These are phyloP conservation scores for Callorhinus ursinus DNA, from an alignment of 2,113 vertebrate genomes.

Conservation along the genomic window DNA sequence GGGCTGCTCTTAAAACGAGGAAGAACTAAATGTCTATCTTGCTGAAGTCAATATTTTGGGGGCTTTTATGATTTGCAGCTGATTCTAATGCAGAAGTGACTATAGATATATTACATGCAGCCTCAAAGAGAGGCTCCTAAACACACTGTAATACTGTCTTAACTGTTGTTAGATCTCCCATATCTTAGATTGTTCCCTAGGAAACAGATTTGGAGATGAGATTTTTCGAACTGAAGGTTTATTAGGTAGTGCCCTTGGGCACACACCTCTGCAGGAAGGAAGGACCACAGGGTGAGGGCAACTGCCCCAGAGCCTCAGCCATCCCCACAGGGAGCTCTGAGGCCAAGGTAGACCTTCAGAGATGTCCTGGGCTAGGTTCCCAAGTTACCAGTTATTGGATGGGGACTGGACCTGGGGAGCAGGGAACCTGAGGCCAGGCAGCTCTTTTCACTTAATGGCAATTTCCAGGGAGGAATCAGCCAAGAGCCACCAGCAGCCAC, in stretches of 20 bases:
- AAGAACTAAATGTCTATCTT: neutral
- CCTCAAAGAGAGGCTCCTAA: neutral
- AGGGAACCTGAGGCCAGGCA: neutral
- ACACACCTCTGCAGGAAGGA: neutral
- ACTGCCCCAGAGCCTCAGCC: neutral
- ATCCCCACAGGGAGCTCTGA: neutral
- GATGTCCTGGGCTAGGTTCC: neutral
- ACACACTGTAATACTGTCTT: neutral
- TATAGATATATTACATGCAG: neutral
- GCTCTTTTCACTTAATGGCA: neutral
- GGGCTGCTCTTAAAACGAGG: neutral
- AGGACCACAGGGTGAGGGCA: neutral
- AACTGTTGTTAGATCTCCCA: neutral
- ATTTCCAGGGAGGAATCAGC: neutral
- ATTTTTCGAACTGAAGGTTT: neutral
- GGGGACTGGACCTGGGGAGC: neutral
- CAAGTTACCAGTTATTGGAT: neutral
- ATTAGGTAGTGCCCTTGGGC: neutral
- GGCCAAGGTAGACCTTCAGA: neutral
- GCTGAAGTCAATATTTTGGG: neutral
- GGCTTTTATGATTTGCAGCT: neutral
- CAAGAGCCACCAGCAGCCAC: too few species aligned
- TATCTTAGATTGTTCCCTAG: conserved; percentile 3
- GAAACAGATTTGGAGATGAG: conserved; percentile 31
- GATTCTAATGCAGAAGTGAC: neutral